These are phyloP conservation scores for Hestina assimilis DNA, from an alignment of 1,140 invertebrate genomes.

Conservation along the genomic window DNA sequence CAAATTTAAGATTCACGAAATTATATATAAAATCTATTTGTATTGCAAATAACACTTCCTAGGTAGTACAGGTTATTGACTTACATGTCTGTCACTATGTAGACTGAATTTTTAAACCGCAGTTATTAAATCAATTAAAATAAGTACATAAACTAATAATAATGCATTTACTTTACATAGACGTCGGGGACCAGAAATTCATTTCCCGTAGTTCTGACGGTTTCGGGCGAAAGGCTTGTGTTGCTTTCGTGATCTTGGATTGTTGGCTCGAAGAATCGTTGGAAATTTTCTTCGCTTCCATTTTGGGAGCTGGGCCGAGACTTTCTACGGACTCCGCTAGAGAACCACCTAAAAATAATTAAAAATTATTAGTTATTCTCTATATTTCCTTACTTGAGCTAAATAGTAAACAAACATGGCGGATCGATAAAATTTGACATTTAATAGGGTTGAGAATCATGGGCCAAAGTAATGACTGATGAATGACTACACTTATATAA, in stretches of 20 bases:
- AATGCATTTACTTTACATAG: slow-evolving; percentile 81
- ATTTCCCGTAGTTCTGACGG: slow-evolving; percentile 87
- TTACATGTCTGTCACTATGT: too few relatives aligned
- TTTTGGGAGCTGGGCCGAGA: slow-evolving; percentile 55
- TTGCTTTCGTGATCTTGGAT: slow-evolving; percentile 31
- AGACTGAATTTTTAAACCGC: background rate
- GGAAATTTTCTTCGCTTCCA: slow-evolving; percentile 45
- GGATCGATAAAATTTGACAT: too few relatives aligned
- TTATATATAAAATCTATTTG: too few relatives aligned
- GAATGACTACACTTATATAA: too few relatives aligned
- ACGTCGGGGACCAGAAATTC: slow-evolving; percentile 91
- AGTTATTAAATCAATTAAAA: background rate
- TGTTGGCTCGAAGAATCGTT: slow-evolving; percentile 26
- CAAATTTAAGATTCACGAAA: too few relatives aligned
- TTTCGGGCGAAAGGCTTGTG: slow-evolving; percentile 77
- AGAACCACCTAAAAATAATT: slow-evolving; percentile 46
- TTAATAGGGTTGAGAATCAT: too few relatives aligned
- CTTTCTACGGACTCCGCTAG: slow-evolving; percentile 71
- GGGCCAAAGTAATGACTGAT: too few relatives aligned
- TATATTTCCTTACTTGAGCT: too few relatives aligned
- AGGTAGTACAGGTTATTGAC: too few relatives aligned
- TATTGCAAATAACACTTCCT: too few relatives aligned
- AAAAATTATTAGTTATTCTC: too few relatives aligned
- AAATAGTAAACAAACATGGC: too few relatives aligned
- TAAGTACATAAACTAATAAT: background rate